Evolutionary conservation across 2,797 vertebrate species (phyloP), one percentile per base, ranked within the genome.

Genomic region (Peromyscus melanophrys): DNA sequence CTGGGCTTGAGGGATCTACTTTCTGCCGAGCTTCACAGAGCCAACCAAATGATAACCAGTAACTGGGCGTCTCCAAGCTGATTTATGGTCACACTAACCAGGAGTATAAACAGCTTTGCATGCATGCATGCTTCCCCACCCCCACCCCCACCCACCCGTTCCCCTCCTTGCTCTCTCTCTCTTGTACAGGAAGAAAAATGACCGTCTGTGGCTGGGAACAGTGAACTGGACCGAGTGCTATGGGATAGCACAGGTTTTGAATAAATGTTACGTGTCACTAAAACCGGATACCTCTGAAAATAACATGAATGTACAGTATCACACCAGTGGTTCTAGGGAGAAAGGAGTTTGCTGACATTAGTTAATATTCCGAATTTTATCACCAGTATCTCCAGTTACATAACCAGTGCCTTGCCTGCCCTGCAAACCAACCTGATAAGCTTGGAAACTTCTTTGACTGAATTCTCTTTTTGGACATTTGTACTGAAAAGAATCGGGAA

Each of bases 261-360:
- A 61, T 78, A 84, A 78, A 46, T 46, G 27, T 37, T 78, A 46
- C 76, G 34, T 82, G 57, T 89, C 92, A 93, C 2, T 94, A 86
- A 89, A 59, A 91, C 57, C 40, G 75, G 83, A 92, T 65, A 77
- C 67, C 49, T 90, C 90, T 94, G 83, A 92, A 95, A 96, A 57
- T 89, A 67, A 80, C 10, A 77, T 16, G 34, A 69, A 2, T 23
- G 14, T 46, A 1, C 46, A n/a, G 46, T 69, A 77, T 63, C 34
- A 81, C 19, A 91, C 29, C 27, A 12, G 1, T 21, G n/a, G n/a
- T 1, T 37, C n/a, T 25, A 13, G 25, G 61, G 1, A 73, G 83
- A 43, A 83, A 94, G 29, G 23, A 83, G 63, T 78, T 83, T 73
- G 12, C 34, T 93, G 86, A n/a, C 43, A 37, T 77, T 80, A 34